Base-by-base conservation (phyloP, 2,888 invertebrate species). In the Thumatha senex region DNA sequence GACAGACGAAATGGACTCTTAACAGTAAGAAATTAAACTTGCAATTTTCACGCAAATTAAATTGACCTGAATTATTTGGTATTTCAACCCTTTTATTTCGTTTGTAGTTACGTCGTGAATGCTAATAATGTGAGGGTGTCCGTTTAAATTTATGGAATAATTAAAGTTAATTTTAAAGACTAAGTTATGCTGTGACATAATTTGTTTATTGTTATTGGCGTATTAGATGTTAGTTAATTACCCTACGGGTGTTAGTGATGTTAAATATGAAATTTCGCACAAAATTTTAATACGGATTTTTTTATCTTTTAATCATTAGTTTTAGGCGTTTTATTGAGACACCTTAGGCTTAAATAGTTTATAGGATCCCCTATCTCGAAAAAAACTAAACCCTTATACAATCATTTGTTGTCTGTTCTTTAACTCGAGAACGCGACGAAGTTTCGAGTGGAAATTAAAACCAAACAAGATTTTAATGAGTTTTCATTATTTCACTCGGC, bases 141-240 rank as follows among this genome's bases (percentile, higher is more conserved):
- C 73, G 79, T 82, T 84, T 72, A 78, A 87, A 89, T 88, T 89
- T 84, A 88, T 86, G 78, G 84, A 82, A 88, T 86, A 85, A 87
- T 89, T 88, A 83, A 86, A 86, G 77, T 86, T 85, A 84, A 86
- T 86, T 84, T 78, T 78, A 71, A 68, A 63, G 74, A 76, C 67
- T 76, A 72, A 81, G 78, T 81, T 81, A 78, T 77, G 72, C 72
- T 72, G 74, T 68, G 70, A 74, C 66, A 71, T 68, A 68, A 72
- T 78, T 76, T 75, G 76, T 77, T 77, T 76, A 77, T 70, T 77
- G 72, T 76, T 76, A 68, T 74, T 70, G 68, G 60, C 69, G 69
- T 76, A 71, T 72, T 62, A 67, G 67, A 61, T 64, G 64, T 72
- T 74, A 56, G 62, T 44, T 72, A 67, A 72, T 67, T 63, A 68